Evolutionary conservation across 2,113 vertebrate genomes (phyloP).

Genomic region (Puffinus mauretanicus): DNA sequence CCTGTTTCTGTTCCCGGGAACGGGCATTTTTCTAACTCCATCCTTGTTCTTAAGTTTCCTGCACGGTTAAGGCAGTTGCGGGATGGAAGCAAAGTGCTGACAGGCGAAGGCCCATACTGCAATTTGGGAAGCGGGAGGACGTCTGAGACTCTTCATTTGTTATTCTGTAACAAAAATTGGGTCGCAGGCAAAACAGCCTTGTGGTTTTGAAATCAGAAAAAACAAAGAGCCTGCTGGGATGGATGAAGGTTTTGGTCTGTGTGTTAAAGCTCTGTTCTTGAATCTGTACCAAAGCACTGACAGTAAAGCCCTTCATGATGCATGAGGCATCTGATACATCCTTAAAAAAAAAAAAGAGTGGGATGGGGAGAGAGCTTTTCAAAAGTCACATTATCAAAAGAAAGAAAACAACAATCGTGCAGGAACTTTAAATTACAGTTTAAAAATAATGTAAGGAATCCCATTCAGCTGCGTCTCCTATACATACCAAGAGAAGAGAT

Average conservation of each 20-base stretch:
- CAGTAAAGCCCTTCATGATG: background rate
- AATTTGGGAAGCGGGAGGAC: background rate
- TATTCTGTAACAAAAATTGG: background rate
- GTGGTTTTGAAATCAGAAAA: background rate
- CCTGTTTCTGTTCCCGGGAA: background rate
- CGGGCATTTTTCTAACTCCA: background rate
- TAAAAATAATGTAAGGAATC: slow-evolving; percentile 1
- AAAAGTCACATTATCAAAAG: background rate
- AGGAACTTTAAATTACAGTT: background rate
- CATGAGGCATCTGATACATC: background rate
- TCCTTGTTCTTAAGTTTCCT: background rate
- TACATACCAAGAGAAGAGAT: background rate
- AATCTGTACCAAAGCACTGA: background rate
- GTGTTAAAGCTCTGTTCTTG: background rate
- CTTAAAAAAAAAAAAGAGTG: background rate
- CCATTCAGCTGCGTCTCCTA: background rate
- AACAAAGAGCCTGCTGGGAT: background rate
- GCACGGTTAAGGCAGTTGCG: slow-evolving; percentile 16
- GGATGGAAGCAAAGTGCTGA: background rate
- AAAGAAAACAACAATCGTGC: slow-evolving; percentile 3
- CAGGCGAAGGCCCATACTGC: background rate
- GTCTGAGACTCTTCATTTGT: background rate
- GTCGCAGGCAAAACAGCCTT: background rate
- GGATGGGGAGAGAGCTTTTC: background rate
- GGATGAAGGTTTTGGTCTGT: background rate